These are phyloP conservation scores for Aurelia aurita complex sp. Pacific DNA, from an alignment of 30 jellyfish, hydroid and myxozoan species.

Conservation along the genomic window DNA sequence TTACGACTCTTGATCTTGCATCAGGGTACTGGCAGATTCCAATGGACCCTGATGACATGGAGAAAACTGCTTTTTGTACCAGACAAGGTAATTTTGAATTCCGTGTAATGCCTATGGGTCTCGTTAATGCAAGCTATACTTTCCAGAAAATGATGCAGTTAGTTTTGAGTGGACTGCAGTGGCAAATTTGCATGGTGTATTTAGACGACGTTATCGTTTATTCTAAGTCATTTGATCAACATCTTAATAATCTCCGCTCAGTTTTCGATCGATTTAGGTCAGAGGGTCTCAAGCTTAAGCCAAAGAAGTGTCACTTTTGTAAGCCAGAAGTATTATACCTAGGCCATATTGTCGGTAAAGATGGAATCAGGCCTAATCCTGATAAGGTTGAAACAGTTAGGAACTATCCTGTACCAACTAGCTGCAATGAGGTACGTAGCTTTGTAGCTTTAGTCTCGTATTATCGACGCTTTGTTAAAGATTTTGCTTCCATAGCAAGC, in stretches of 20 bases:
- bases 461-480: constrained; percentile 40
- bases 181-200: constrained; percentile 58
- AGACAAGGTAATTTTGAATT: no score
- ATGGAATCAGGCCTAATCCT: constrained; percentile 68
- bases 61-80: constrained; percentile 52
- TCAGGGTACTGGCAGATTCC: constrained; percentile 70
- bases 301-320: constrained; percentile 43
- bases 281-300: constrained; percentile 52
- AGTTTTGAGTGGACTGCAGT: constrained; percentile 61
- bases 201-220: constrained; percentile 68
- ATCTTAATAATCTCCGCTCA: constrained; percentile 21
- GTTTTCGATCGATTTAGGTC: constrained; percentile 45
- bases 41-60: constrained; percentile 34
- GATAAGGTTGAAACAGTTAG: constrained; percentile 9
- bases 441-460: constrained; percentile 44
- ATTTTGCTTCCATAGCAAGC: constrained; percentile 45
- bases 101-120: no score
- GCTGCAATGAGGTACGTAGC: constrained; percentile 26
- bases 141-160: no score
- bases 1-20: constrained; percentile 58
- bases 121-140: no score
- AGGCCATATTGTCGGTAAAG: constrained; percentile 30
- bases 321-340: constrained; percentile 40
- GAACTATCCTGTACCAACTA: constrained; percentile 42
- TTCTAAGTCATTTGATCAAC: constrained; percentile 44